A percentile compares a stretch with the other conserved stretches of the same genome.
Conservation (phyloP, 2,888 invertebrate species). For the Apotomis capreana region DNA sequence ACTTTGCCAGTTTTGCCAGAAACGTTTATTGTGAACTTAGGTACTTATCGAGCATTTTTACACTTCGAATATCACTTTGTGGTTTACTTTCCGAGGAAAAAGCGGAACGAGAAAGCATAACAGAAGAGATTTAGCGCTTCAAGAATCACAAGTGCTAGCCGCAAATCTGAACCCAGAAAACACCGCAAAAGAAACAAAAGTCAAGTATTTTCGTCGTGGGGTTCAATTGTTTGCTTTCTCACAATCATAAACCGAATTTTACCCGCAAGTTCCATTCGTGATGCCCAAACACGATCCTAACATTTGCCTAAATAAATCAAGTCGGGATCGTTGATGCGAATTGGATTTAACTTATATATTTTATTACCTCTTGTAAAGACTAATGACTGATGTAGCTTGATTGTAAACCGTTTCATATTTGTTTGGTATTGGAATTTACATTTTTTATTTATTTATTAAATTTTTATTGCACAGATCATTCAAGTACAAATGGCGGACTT, state of each 20-base stretch:
- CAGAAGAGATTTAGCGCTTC: slow-evolving; percentile 7
- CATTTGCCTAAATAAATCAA: slow-evolving; percentile 47
- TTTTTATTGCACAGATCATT: no score
- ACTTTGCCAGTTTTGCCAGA: no score
- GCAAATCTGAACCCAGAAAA: slow-evolving; percentile 16
- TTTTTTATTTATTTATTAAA: no score
- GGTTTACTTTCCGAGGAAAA: background rate
- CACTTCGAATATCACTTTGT: no score
- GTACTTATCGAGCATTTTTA: no score
- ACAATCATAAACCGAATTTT: slow-evolving; percentile 53
- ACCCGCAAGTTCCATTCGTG: slow-evolving; percentile 44
- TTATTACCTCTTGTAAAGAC: slow-evolving; percentile 43
- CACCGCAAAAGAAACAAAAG: slow-evolving; percentile 27
- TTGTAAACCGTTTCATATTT: no score
- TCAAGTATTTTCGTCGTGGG: slow-evolving; percentile 48
- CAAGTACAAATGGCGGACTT: no score
- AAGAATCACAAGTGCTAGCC: slow-evolving; percentile 16
- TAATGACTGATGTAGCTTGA: slow-evolving; percentile 1
- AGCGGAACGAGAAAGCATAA: background rate
- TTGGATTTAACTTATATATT: slow-evolving; percentile 48
- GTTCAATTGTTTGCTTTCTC: slow-evolving; percentile 50
- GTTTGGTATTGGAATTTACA: no score
- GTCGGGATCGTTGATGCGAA: slow-evolving; percentile 44
- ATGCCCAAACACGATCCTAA: slow-evolving; percentile 43
- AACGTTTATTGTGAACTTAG: no score